Evolutionary conservation across 2,888 invertebrate species (phyloP).

Genomic region (Latrodectus elegans): DNA sequence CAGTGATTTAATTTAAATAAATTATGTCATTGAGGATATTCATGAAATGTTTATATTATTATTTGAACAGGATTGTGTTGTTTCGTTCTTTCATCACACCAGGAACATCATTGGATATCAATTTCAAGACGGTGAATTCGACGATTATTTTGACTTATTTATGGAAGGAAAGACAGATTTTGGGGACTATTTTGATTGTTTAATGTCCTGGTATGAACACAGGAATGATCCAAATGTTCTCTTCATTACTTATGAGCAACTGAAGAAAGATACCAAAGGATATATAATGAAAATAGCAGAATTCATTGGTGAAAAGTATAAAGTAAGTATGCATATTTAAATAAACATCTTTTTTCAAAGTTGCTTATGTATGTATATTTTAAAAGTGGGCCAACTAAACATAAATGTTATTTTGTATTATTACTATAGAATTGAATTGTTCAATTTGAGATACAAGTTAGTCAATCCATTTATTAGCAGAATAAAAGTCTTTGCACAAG

Average conservation of each 20-base stretch:
- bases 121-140: slow-evolving; percentile 69
- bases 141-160: slow-evolving; percentile 75
- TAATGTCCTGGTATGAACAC: slow-evolving; percentile 68
- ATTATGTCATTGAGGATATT: too few relatives aligned
- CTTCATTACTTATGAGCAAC: slow-evolving; percentile 75
- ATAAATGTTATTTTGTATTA: too few relatives aligned
- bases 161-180: slow-evolving; percentile 73
- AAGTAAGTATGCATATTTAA: slow-evolving; percentile 11
- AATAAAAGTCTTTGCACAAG: too few relatives aligned
- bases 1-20: too few relatives aligned
- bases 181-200: slow-evolving; percentile 69
- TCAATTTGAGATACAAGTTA: too few relatives aligned
- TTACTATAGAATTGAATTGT: too few relatives aligned
- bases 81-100: slow-evolving; percentile 75
- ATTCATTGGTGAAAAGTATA: slow-evolving; percentile 69
- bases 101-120: slow-evolving; percentile 20
- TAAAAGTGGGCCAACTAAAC: too few relatives aligned
- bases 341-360: too few relatives aligned
- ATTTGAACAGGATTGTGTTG: slow-evolving; percentile 74
- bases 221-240: slow-evolving; percentile 73
- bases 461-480: too few relatives aligned
- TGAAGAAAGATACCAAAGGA: slow-evolving; percentile 72
- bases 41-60: too few relatives aligned
- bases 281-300: slow-evolving; percentile 70
- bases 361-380: too few relatives aligned